Percentiles rank a stretch among this genome's conserved stretches.
These are phyloP conservation scores for Yponomeuta cagnagella DNA, from an alignment of 2,888 invertebrate genomes.

Conservation along the genomic window DNA sequence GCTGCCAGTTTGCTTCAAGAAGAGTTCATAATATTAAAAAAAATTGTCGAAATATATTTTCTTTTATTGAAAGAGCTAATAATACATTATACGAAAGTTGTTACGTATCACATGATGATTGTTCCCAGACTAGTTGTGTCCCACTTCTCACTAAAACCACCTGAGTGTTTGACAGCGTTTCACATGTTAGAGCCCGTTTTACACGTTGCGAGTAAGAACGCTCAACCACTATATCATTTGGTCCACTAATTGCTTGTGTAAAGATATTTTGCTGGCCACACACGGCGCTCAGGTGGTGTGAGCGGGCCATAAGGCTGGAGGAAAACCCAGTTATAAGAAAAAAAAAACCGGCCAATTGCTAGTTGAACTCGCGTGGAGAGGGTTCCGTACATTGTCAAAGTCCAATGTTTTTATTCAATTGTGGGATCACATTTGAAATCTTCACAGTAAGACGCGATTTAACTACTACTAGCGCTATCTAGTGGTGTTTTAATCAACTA, in stretches of 20 bases:
- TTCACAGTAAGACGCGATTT: no score
- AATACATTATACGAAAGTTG: neutral
- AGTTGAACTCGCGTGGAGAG: no score
- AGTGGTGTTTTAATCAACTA: no score
- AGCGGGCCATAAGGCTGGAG: slow-evolving; percentile 9
- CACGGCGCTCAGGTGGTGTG: slow-evolving; percentile 24
- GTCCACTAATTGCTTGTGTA: slow-evolving; percentile 27
- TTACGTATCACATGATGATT: neutral
- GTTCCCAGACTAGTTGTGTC: neutral
- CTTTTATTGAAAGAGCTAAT: no score
- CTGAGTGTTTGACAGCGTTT: slow-evolving; percentile 22
- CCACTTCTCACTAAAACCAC: slow-evolving; percentile 1
- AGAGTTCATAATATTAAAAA: no score
- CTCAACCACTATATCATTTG: slow-evolving; percentile 32
- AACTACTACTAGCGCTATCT: no score
- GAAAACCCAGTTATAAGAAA: neutral
- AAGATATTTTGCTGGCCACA: slow-evolving; percentile 33
- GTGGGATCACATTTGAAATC: no score
- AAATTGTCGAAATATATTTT: no score
- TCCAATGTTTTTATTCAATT: no score
- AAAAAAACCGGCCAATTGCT: no score
- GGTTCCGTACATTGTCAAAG: no score
- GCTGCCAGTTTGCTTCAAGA: no score
- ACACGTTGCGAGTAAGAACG: slow-evolving; percentile 25
- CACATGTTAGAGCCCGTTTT: slow-evolving; percentile 35